Evolutionary conservation across 2,797 vertebrate species (phyloP).

Genomic region (Anableps anableps): DNA sequence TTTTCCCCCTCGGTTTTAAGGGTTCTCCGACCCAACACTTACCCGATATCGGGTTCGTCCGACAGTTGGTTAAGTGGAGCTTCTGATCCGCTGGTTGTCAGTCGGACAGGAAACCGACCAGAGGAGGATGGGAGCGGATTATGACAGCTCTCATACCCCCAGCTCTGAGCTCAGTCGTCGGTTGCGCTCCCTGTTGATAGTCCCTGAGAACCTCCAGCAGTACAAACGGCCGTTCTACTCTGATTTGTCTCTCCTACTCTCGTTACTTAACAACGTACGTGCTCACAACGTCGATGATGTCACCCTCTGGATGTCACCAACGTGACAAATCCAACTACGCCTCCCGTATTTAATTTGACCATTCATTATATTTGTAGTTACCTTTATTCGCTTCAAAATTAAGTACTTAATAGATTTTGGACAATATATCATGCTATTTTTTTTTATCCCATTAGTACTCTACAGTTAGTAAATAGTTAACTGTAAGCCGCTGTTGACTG

Average conservation of each 20-base stretch:
- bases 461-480: slow-evolving; percentile 18
- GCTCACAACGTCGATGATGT: slow-evolving; percentile 76
- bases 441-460: neutral
- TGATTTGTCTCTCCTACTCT: slow-evolving; percentile 66
- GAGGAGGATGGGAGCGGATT: slow-evolving; percentile 91
- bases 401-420: neutral
- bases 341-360: slow-evolving; percentile 4
- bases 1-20: slow-evolving; percentile 84
- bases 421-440: neutral
- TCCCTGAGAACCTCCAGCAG: slow-evolving; percentile 71
- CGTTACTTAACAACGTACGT: slow-evolving; percentile 74
- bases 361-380: slow-evolving; percentile 11
- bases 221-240: slow-evolving; percentile 57
- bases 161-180: slow-evolving; percentile 72
- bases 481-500: slow-evolving; percentile 40
- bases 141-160: slow-evolving; percentile 80
- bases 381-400: neutral
- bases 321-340: slow-evolving; percentile 34
- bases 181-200: slow-evolving; percentile 76
- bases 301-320: slow-evolving; percentile 72
- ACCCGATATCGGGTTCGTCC: slow-evolving; percentile 85
- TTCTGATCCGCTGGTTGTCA: slow-evolving; percentile 88
- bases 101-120: slow-evolving; percentile 74
- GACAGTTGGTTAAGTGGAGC: slow-evolving; percentile 80
- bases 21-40: slow-evolving; percentile 67